A percentile compares a stretch with the other conserved stretches of the same genome.
Evolutionary conservation across 2,797 vertebrate species (phyloP).

Genomic region (Spea hammondii): DNA sequence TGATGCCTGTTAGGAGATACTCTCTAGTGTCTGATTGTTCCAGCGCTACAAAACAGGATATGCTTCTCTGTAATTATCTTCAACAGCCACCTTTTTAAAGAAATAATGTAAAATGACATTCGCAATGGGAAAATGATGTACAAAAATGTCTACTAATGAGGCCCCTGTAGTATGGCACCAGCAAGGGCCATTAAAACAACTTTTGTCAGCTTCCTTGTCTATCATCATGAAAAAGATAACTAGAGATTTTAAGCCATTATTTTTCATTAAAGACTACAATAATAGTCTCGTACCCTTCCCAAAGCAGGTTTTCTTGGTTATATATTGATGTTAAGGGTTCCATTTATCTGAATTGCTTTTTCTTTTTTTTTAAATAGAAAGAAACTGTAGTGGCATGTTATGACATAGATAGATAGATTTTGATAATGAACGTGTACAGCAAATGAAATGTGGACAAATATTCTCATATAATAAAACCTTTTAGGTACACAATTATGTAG

Average conservation of each 20-base stretch:
- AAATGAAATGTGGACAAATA: too few species aligned
- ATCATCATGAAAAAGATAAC: slow-evolving; percentile 58
- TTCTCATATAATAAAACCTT: too few species aligned
- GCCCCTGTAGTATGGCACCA: slow-evolving; percentile 61
- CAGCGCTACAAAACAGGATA: slow-evolving; percentile 59
- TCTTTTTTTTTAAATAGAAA: slow-evolving; percentile 6
- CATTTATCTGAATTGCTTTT: slow-evolving; percentile 19
- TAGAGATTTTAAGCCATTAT: slow-evolving; percentile 58
- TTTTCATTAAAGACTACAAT: slow-evolving; percentile 60
- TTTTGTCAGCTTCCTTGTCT: slow-evolving; percentile 62
- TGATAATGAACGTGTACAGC: background rate
- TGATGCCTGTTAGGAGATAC: slow-evolving; percentile 67
- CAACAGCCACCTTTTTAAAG: slow-evolving; percentile 65
- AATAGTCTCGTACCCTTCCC: slow-evolving; percentile 49
- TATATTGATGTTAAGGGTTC: slow-evolving; percentile 3
- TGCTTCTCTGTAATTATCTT: slow-evolving; percentile 62
- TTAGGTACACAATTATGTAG: too few species aligned
- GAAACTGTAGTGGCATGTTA: background rate
- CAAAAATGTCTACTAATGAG: slow-evolving; percentile 68
- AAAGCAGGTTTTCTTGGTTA: slow-evolving; percentile 29
- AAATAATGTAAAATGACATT: slow-evolving; percentile 65
- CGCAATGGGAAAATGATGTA: slow-evolving; percentile 61
- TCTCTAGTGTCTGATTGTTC: slow-evolving; percentile 62
- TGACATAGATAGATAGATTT: background rate
- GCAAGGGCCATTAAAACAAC: slow-evolving; percentile 61